Base-by-base conservation (phyloP, 2,888 invertebrate genomes). In the Caenorhabditis uteleia region DNA sequence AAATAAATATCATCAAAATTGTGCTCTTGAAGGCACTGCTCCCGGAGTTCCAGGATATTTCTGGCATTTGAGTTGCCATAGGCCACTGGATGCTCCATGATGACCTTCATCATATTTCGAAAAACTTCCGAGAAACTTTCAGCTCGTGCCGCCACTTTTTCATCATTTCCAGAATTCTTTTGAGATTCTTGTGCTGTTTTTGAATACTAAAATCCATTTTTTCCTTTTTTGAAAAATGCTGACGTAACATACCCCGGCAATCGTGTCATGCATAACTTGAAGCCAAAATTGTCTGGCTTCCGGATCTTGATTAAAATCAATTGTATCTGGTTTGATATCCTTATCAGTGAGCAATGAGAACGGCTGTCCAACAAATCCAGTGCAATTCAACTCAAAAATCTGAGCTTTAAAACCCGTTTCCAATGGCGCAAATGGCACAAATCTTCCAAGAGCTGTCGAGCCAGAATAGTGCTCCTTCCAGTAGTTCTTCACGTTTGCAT, bases 241-340 rank as follows among this genome's bases (percentile, higher is more conserved):
- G n/a, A 34, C 8, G 7, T n/a, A 14, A 39, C 14, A 21, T 10
- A 39, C 39, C 39, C 23, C 21, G 16, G 20, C 89, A 16, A 91
- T 89, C 77, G 92, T 89, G 20, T 85, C 90, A 83, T 91, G 90
- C 83, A 95, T 91, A 84, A 93, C 93, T 68, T 89, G 88, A 43
- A 95, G 88, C 95, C 95, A 97, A 85, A 95, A 95, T 44, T 87
- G 86, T 68, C 89, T 88, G 14, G 94, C 95, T 83, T 91, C 90
- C 70, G 88, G 87, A 84, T 95, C 93, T 77, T 88, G 88, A 62
- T 90, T 89, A 57, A 97, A 88, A 86, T 95, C 93, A 70, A 93
- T 89, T 27, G 93, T 92, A 84, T 97, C 95, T 1, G 95, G 93
- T 27, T 51, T 60, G 31, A 27, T 45, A 46, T 60, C 66, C 8